phyloP scores from a whole-genome alignment of 1,140 invertebrate species.

The Drosophila hydei region DNA sequence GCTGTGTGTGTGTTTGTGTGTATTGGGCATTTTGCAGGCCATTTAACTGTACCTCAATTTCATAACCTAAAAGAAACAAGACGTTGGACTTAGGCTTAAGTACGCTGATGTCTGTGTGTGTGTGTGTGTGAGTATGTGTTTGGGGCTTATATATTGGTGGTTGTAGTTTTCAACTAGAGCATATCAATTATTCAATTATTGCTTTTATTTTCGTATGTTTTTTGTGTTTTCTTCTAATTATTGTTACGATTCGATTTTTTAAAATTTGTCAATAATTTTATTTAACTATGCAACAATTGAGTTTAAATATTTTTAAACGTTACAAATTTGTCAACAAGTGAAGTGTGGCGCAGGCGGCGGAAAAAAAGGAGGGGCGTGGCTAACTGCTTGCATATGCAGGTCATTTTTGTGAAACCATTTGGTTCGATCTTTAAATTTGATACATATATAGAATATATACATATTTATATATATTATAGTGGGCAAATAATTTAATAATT shows the following conservation, averaged over 20 bases:
- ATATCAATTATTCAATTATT: slow-evolving; percentile 72
- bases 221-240: slow-evolving; percentile 66
- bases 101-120: slow-evolving; percentile 22
- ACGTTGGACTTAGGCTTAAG: slow-evolving; percentile 40
- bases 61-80: slow-evolving; percentile 20
- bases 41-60: slow-evolving; percentile 13
- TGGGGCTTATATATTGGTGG: slow-evolving; percentile 51
- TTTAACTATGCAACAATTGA: slow-evolving; percentile 80
- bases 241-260: slow-evolving; percentile 80
- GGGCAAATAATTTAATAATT: slow-evolving; percentile 53
- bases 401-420: slow-evolving; percentile 82
- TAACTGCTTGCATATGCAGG: slow-evolving; percentile 65
- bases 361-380: neutral
- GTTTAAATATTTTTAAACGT: slow-evolving; percentile 39
- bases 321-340: slow-evolving; percentile 77
- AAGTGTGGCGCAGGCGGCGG: slow-evolving; percentile 10
- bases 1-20: slow-evolving; percentile 16
- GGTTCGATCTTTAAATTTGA: slow-evolving; percentile 55
- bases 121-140: slow-evolving; percentile 24
- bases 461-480: slow-evolving; percentile 21
- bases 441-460: slow-evolving; percentile 18
- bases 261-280: slow-evolving; percentile 50
- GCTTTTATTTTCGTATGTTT: slow-evolving; percentile 72
- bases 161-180: slow-evolving; percentile 72
- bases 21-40: neutral